Base-by-base conservation (phyloP, 2,113 vertebrate genomes). In the Semicossyphus pulcher region DNA sequence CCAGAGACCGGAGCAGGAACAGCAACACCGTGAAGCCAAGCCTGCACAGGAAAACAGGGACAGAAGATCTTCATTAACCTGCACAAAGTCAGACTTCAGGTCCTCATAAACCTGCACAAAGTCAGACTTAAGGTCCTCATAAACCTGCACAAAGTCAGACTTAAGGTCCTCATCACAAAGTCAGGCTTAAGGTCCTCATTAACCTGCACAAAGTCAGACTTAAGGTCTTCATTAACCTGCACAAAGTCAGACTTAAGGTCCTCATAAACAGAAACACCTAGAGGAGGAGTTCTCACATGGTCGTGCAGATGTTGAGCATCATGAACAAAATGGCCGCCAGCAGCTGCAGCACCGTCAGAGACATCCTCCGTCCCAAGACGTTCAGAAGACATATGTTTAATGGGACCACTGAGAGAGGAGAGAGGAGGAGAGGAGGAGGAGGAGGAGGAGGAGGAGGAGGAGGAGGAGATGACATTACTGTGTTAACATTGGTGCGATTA, bases 381-480 rank as follows among this genome's bases (percentile, higher is more conserved):
- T 97, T 97, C 83, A 99, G 94, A 71, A 95, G 65, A 3, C 93
- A 80, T 28, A 98, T 96, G 76, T 98, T 99, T 14, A 98, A 29
- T 5, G 97, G 97, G 62, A 97, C 93, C 85, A 99, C 97, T 99
- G 61, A 1, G 7, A 4, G 60, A 56, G 78, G 23, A 6, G 18
- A 16, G 18, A 15, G 5, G 5, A 16, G 8, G 11, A 71, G 44
- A 47, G 0, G 6, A 41, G 18, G 34, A 26, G 15, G 10, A 4
- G 0, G 21, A 16, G 42, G 5, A 53, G 25, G 36, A 2, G 16
- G 5, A 52, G 25, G n/a, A 36, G 23, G 37, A 20, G 2, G 15
- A 58, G 14, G 56, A 52, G 2, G 11, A 26, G 4, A 26, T n/a
- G 42, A 45, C n/a, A n/a, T n/a, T n/a, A 9, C 9, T 32, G 9